These are phyloP conservation scores for Nomada fabriciana DNA, from an alignment of 2,888 invertebrate genomes.

Conservation along the genomic window DNA sequence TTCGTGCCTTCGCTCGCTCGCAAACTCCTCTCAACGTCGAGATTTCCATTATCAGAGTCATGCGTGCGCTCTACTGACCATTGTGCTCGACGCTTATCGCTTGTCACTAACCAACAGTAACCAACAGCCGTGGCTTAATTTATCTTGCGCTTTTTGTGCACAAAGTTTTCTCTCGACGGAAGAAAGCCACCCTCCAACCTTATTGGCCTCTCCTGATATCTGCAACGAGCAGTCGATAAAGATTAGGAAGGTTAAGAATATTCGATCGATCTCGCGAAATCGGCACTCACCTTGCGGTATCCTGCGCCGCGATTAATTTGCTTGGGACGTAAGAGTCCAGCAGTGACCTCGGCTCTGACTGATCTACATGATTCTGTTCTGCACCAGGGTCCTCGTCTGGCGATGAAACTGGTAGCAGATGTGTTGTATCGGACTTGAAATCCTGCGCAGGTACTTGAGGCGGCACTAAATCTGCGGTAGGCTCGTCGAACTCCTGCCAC, in stretches of 20 bases:
- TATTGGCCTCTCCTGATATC: slow-evolving; percentile 81
- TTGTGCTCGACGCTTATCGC: slow-evolving; percentile 45
- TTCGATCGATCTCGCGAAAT: too few species aligned
- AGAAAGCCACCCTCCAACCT: slow-evolving; percentile 81
- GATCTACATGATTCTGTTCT: slow-evolving; percentile 69
- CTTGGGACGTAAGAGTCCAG: slow-evolving; percentile 86
- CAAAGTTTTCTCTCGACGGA: slow-evolving; percentile 81
- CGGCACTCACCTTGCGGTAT: slow-evolving; percentile 76
- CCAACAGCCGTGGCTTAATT: slow-evolving; percentile 57
- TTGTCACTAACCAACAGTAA: slow-evolving; percentile 24
- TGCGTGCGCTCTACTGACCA: slow-evolving; percentile 54
- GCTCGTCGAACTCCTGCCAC: slow-evolving; percentile 68
- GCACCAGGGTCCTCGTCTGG: slow-evolving; percentile 67
- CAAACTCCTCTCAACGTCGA: slow-evolving; percentile 17
- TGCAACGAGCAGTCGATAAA: slow-evolving; percentile 44
- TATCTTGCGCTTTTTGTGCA: slow-evolving; percentile 78
- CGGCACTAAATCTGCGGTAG: slow-evolving; percentile 69
- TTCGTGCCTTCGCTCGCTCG: slow-evolving; percentile 20
- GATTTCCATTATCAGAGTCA: slow-evolving; percentile 9
- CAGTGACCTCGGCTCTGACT: slow-evolving; percentile 83
- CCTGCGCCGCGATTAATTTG: slow-evolving; percentile 80
- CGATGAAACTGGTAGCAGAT: slow-evolving; percentile 67
- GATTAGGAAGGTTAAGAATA: too few species aligned
- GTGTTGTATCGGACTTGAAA: slow-evolving; percentile 70
- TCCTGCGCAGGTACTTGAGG: slow-evolving; percentile 76